Percentiles rank a stretch among this genome's conserved stretches.
Conservation (phyloP, 2,888 invertebrate genomes). For the Drosophila anomalata region DNA sequence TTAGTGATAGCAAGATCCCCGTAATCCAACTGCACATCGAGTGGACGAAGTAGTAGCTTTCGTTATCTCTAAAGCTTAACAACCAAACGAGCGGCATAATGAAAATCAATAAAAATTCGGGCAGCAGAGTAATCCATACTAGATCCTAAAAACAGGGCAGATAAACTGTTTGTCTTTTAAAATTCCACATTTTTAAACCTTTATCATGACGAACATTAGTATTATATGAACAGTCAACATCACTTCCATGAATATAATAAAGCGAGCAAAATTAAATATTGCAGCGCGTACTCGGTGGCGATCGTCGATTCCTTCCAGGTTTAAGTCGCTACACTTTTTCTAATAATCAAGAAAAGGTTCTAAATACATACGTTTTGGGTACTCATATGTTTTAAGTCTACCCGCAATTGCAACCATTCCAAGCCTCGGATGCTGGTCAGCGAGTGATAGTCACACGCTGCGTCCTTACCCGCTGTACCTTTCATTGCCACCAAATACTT, state of each 20-base stretch:
- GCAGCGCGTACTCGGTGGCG: slow-evolving; percentile 76
- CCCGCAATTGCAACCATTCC: slow-evolving; percentile 13
- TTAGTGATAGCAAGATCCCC: neutral
- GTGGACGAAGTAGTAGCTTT: neutral
- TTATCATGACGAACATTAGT: slow-evolving; percentile 18
- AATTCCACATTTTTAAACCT: neutral
- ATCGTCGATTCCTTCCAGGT: slow-evolving; percentile 31
- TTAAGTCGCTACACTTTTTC: slow-evolving; percentile 16
- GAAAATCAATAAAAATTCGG: slow-evolving; percentile 14
- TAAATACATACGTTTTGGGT: neutral
- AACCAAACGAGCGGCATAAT: slow-evolving; percentile 23
- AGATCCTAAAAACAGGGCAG: neutral
- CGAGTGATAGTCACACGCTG: slow-evolving; percentile 1
- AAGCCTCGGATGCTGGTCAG: slow-evolving; percentile 8
- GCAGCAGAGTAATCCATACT: neutral
- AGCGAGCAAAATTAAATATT: slow-evolving; percentile 18
- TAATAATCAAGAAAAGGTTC: slow-evolving; percentile 2
- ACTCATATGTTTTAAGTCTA: neutral
- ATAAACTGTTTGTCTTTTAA: neutral
- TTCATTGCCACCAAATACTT: neutral
- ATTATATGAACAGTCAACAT: slow-evolving; percentile 87
- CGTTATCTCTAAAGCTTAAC: slow-evolving; percentile 22
- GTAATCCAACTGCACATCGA: slow-evolving; percentile 27
- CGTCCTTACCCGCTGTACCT: neutral
- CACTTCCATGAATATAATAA: slow-evolving; percentile 42